phyloP scores from a whole-genome alignment of 1,140 invertebrate genomes.

The Caenorhabditis remanei region DNA sequence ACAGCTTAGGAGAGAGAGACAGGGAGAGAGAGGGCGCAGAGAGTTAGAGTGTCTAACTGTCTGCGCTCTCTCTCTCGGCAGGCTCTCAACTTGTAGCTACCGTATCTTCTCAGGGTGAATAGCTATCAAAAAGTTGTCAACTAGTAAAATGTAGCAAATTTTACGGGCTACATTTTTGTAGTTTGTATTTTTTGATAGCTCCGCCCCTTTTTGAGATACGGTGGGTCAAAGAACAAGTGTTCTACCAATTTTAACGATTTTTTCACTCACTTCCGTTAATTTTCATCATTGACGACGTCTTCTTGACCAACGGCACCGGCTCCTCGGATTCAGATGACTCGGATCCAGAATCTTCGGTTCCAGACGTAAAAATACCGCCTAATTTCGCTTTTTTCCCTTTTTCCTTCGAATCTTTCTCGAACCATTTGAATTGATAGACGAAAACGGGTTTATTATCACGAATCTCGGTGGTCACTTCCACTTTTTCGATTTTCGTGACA shows the following conservation, averaged over 20 bases:
- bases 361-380: neutral
- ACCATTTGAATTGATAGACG: neutral
- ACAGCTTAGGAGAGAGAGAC: too few relatives aligned
- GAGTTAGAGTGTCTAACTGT: too few relatives aligned
- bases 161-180: too few relatives aligned
- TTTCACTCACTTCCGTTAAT: neutral
- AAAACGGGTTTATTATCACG: neutral
- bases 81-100: too few relatives aligned
- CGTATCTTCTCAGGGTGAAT: too few relatives aligned
- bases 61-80: too few relatives aligned
- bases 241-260: too few relatives aligned
- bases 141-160: too few relatives aligned
- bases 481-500: neutral
- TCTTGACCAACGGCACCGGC: conserved; percentile 7
- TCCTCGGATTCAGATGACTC: neutral
- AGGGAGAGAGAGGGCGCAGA: neutral
- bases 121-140: too few relatives aligned
- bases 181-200: too few relatives aligned
- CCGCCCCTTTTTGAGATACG: too few relatives aligned
- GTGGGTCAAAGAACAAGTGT: too few relatives aligned
- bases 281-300: conserved; percentile 31
- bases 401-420: neutral
- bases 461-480: neutral
- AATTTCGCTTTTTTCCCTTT: neutral
- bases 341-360: neutral